phyloP scores from a whole-genome alignment of 2,888 invertebrate species.

The Cantharis lateralis region DNA sequence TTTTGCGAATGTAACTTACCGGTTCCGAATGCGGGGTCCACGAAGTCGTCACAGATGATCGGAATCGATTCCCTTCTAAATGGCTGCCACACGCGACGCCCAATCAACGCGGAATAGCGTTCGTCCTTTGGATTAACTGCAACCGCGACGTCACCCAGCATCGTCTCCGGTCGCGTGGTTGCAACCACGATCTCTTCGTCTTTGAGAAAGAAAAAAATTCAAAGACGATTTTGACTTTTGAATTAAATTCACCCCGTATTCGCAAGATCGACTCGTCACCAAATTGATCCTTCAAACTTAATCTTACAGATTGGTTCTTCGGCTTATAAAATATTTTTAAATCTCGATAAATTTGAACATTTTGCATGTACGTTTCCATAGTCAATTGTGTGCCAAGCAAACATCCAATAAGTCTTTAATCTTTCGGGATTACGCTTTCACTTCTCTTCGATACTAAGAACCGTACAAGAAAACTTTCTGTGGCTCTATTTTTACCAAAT shows the following conservation, averaged over 20 bases:
- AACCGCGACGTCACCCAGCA: conserved; percentile 96
- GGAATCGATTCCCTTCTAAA: conserved; percentile 83
- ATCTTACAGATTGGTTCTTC: not conserved
- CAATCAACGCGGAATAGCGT: conserved; percentile 82
- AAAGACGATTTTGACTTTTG: not conserved
- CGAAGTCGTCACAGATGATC: conserved; percentile 90
- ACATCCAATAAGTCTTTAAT: not conserved
- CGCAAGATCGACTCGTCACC: not conserved
- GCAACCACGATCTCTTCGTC: conserved; percentile 89
- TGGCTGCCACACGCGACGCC: conserved; percentile 85
- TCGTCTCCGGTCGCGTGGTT: conserved; percentile 97
- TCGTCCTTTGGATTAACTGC: conserved; percentile 95
- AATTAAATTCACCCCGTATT: not conserved
- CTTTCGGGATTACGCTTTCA: not conserved
- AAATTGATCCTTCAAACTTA: not conserved
- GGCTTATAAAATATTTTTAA: not conserved
- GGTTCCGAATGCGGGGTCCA: conserved; percentile 94
- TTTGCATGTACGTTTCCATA: not conserved
- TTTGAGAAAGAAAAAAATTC: conserved; percentile 23
- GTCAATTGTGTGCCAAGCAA: not conserved
- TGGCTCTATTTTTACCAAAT: not conserved
- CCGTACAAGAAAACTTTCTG: not conserved
- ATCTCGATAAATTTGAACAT: not conserved
- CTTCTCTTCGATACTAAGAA: not conserved
- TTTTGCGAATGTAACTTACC: conserved; percentile 59